These are phyloP conservation scores for Craseonycteris thonglongyai DNA, from an alignment of 2,113 vertebrate genomes.

Conservation along the genomic window DNA sequence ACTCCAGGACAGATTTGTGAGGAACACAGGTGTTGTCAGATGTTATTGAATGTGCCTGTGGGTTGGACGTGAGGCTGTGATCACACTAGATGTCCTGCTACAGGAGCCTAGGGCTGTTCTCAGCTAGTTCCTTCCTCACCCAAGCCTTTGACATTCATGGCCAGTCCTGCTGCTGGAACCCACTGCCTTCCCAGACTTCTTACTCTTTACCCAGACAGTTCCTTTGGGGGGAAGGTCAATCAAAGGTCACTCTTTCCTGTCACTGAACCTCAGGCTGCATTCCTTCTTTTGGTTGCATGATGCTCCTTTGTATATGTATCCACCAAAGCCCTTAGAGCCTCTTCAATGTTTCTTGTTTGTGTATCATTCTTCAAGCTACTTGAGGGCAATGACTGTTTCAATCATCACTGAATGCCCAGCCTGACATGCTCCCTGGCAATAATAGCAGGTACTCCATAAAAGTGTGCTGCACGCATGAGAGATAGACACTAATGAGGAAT, in stretches of 20 bases:
- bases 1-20: not conserved
- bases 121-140: not conserved
- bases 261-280: not conserved
- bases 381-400: not conserved
- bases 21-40: not conserved
- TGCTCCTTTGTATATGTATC: not conserved
- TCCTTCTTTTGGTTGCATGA: not conserved
- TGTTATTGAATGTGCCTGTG: fast-evolving
- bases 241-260: not conserved
- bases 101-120: fast-evolving
- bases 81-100: fast-evolving
- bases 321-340: not conserved
- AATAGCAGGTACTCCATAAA: not conserved
- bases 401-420: not conserved
- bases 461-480: not conserved
- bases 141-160: not conserved
- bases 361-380: not conserved
- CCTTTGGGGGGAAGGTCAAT: fast-evolving
- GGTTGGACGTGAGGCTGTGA: fast-evolving
- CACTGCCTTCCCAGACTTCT: too few species aligned
- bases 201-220: not conserved
- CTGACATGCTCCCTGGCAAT: not conserved
- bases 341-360: not conserved
- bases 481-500: too few species aligned
- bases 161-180: too few species aligned